A percentile compares a stretch with the other conserved stretches of the same genome.
Conservation (phyloP, 2,888 invertebrate species). For the Xanthia togata region DNA sequence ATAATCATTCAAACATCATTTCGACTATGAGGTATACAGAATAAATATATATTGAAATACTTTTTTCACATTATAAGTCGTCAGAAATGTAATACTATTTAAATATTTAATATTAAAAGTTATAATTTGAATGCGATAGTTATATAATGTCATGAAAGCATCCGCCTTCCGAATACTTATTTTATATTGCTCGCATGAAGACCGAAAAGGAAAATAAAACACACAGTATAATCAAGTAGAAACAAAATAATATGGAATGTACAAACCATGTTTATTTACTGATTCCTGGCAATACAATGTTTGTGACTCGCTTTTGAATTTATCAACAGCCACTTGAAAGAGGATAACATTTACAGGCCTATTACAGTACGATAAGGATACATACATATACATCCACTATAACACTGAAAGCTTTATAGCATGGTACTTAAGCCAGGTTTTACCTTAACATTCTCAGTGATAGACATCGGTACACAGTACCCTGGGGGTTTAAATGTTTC, state of each 20-base stretch:
- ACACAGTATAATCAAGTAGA: constrained; percentile 89
- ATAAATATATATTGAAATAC: constrained; percentile 87
- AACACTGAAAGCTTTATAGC: constrained; percentile 87
- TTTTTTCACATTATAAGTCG: constrained; percentile 81
- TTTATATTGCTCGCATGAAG: constrained; percentile 78
- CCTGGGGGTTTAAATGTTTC: constrained; percentile 84
- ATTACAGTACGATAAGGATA: constrained; percentile 79
- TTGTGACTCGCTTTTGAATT: constrained; percentile 84
- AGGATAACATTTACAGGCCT: constrained; percentile 75
- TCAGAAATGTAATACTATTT: constrained; percentile 82
- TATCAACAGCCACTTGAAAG: constrained; percentile 77
- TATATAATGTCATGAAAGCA: constrained; percentile 82
- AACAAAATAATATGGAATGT: constrained; percentile 95
- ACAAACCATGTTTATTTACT: constrained; percentile 94
- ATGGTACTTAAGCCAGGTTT: constrained; percentile 85
- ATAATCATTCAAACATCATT: constrained; percentile 90
- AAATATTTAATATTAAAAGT: constrained; percentile 74
- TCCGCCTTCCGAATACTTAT: constrained; percentile 78
- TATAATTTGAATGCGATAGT: constrained; percentile 81
- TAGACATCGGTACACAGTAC: constrained; percentile 86
- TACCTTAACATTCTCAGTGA: constrained; percentile 81
- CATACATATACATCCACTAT: constrained; percentile 79
- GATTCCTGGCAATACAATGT: constrained; percentile 91
- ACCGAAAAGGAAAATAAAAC: constrained; percentile 88
- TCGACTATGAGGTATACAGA: constrained; percentile 90